phyloP scores from a whole-genome alignment of 2,888 invertebrate species.

The Lymantria dispar region DNA sequence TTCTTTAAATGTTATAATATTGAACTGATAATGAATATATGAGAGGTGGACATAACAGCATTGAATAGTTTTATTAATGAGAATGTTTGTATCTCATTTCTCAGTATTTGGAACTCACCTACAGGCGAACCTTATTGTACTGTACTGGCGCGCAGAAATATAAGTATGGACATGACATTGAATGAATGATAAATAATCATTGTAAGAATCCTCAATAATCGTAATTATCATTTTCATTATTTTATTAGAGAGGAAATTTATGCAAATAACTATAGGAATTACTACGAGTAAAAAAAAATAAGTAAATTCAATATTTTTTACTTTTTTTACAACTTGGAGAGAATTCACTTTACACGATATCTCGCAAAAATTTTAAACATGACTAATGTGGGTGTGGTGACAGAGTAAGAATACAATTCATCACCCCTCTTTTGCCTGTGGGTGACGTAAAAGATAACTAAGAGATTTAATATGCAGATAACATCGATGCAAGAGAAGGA shows the following conservation, averaged over 20 bases:
- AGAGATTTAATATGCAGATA: too few relatives aligned
- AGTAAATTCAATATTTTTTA: too few relatives aligned
- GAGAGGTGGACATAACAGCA: constrained; percentile 18
- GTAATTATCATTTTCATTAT: neutral
- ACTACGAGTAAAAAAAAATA: neutral
- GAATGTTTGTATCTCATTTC: constrained; percentile 52
- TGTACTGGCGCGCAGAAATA: constrained; percentile 23
- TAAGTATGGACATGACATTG: constrained; percentile 42
- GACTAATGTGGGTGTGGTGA: too few relatives aligned
- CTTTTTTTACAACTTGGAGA: too few relatives aligned
- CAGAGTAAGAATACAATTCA: too few relatives aligned
- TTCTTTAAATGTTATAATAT: neutral
- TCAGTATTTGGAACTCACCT: constrained; percentile 48
- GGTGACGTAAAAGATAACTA: too few relatives aligned
- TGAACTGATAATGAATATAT: constrained; percentile 33
- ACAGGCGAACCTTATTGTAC: constrained; percentile 31
- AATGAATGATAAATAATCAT: neutral
- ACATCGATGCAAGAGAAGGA: too few relatives aligned
- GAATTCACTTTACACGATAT: too few relatives aligned
- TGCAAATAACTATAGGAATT: neutral
- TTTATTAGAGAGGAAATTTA: neutral
- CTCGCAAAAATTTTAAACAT: too few relatives aligned
- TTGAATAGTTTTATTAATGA: constrained; percentile 49
- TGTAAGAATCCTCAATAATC: too few relatives aligned
- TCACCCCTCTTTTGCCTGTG: too few relatives aligned